These are phyloP conservation scores for Brachyopa scutellaris DNA, from an alignment of 2,888 invertebrate genomes.

Conservation along the genomic window DNA sequence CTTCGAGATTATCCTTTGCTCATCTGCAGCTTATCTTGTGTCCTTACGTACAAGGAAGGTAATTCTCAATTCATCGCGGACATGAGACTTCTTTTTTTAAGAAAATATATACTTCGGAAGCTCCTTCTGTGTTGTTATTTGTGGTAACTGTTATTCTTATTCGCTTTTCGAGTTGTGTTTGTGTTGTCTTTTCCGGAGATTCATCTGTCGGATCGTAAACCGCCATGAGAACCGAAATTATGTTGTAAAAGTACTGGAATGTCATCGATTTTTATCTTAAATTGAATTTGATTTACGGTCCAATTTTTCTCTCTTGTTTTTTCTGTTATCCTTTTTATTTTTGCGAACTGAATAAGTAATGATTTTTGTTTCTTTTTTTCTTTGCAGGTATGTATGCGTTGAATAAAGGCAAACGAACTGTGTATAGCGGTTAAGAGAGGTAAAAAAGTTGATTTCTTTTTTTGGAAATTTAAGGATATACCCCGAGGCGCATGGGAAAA, in stretches of 20 bases:
- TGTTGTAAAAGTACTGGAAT: conserved; percentile 6
- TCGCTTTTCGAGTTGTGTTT: neutral
- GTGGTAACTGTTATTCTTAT: neutral
- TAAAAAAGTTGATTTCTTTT: conserved; percentile 13
- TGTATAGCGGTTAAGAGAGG: conserved; percentile 7
- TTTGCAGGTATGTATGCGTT: conserved; percentile 54
- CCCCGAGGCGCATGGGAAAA: neutral
- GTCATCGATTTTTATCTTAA: conserved; percentile 45
- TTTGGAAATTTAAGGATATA: neutral
- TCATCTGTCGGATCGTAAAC: conserved; percentile 13
- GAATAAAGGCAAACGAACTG: neutral
- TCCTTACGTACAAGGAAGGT: neutral
- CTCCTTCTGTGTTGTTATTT: neutral
- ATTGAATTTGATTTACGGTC: conserved; percentile 61
- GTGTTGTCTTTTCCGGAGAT: neutral
- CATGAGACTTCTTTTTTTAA: neutral
- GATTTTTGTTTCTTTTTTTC: conserved; percentile 23
- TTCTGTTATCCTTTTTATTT: conserved; percentile 27
- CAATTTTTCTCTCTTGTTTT: neutral
- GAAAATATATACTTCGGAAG: neutral
- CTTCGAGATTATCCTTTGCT: conserved; percentile 14
- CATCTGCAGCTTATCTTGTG: conserved; percentile 7
- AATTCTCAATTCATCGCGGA: conserved; percentile 13
- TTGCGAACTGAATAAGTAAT: neutral
- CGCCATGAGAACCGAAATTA: conserved; percentile 27